Conservation (phyloP, 2,113 vertebrate genomes). For the Chrysemys picta region DNA sequence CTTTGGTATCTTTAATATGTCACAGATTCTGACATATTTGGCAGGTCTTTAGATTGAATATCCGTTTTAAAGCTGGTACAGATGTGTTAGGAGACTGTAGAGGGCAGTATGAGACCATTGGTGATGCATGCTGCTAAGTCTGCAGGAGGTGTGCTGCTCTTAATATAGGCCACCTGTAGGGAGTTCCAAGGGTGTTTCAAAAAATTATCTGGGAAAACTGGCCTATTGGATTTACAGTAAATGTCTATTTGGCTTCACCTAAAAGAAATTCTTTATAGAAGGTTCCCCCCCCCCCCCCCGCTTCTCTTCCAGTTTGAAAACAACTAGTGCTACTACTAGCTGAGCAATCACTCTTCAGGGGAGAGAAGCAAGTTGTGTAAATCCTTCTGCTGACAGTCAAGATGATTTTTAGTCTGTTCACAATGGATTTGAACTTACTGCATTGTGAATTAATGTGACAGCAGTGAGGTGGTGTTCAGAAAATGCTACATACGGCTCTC, state of each 20-base stretch:
- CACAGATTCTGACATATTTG: constrained; percentile 58
- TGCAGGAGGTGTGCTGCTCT: not conserved
- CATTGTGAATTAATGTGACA: not conserved
- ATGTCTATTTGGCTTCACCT: constrained; percentile 56
- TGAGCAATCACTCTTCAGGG: constrained; percentile 44
- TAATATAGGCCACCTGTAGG: constrained; percentile 72
- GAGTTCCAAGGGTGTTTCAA: not conserved
- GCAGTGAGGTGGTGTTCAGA: fast-evolving
- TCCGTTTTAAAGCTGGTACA: not conserved
- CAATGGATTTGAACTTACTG: constrained; percentile 25
- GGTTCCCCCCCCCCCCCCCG: not conserved
- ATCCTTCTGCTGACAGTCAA: constrained; percentile 58
- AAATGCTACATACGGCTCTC: fast-evolving
- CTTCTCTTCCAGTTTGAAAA: constrained; percentile 36
- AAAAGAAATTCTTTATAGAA: constrained; percentile 58
- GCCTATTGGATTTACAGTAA: constrained; percentile 60
- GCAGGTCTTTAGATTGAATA: constrained; percentile 57
- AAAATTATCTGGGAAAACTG: constrained; percentile 44
- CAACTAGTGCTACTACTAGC: constrained; percentile 10
- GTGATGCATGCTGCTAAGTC: not conserved
- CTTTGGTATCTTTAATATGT: constrained; percentile 36
- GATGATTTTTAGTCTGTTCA: constrained; percentile 54
- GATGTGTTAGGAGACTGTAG: constrained; percentile 78
- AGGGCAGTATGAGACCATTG: constrained; percentile 89
- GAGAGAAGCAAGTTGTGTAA: constrained; percentile 47